phyloP scores from a whole-genome alignment of 2,888 invertebrate species.

The Drosophila kambysellisi region DNA sequence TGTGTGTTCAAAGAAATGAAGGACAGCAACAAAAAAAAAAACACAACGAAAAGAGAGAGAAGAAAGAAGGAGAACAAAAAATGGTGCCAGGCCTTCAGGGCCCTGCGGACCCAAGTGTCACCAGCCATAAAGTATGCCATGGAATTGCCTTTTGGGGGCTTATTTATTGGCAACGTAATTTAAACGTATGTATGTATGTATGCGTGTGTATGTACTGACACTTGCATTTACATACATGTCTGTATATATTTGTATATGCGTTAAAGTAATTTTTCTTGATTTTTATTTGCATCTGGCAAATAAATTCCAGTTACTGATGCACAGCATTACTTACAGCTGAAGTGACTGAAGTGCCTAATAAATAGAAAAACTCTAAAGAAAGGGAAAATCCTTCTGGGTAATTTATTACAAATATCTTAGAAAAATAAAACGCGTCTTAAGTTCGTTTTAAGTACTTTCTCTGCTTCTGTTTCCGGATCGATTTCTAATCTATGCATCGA shows the following conservation, averaged over 20 bases:
- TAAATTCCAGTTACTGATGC: conserved; percentile 32
- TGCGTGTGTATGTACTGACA: background rate
- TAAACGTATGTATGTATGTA: conserved; percentile 29
- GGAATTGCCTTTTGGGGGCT: conserved; percentile 47
- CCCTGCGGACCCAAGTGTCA: conserved; percentile 47
- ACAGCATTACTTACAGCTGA: conserved; percentile 2
- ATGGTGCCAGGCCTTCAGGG: conserved; percentile 27
- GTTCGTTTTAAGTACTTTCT: background rate
- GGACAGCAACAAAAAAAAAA: background rate
- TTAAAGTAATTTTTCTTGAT: conserved; percentile 52
- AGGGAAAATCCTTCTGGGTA: background rate
- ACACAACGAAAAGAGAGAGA: background rate
- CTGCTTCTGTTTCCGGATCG: background rate
- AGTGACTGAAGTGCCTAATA: background rate
- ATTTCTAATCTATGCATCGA: background rate
- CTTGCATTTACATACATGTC: too few relatives aligned
- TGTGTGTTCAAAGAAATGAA: background rate
- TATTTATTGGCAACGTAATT: conserved; percentile 61
- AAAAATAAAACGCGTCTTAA: background rate
- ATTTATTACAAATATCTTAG: background rate
- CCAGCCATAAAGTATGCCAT: conserved; percentile 59
- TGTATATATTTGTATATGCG: conserved; percentile 10
- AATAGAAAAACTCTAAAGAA: background rate
- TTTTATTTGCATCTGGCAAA: conserved; percentile 45
- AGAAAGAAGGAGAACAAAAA: background rate